phyloP scores from a whole-genome alignment of 1,140 invertebrate genomes.

The Hirudo medicinalis region DNA sequence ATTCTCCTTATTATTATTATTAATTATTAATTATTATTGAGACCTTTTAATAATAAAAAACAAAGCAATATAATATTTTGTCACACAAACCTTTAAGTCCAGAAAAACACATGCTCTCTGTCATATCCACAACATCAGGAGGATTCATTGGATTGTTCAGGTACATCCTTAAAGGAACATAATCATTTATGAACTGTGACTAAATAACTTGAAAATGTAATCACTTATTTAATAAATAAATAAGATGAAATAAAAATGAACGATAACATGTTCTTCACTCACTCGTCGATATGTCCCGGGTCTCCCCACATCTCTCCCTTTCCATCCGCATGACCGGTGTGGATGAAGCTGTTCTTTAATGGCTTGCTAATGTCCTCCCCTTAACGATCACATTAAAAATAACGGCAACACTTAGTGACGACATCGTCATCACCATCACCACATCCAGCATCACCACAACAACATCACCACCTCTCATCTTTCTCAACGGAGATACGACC shows the following conservation, averaged over 20 bases:
- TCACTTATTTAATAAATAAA: neutral
- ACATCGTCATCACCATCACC: neutral
- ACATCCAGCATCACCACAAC: neutral
- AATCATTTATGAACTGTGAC: neutral
- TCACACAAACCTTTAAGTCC: neutral
- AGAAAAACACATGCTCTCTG: constrained; percentile 29
- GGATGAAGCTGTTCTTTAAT: constrained; percentile 70
- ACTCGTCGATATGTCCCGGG: constrained; percentile 62
- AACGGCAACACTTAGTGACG: neutral
- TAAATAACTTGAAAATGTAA: too few relatives aligned
- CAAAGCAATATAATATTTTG: neutral
- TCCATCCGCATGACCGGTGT: constrained; percentile 51
- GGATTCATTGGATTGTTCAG: constrained; percentile 69
- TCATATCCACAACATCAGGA: constrained; percentile 52
- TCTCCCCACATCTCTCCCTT: constrained; percentile 66
- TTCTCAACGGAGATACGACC: constrained; percentile 52
- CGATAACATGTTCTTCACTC: constrained; percentile 23
- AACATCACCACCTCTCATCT: constrained; percentile 27
- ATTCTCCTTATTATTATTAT: neutral
- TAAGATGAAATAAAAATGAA: neutral
- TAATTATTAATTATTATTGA: neutral
- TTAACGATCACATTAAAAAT: constrained; percentile 17
- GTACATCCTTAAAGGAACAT: constrained; percentile 48
- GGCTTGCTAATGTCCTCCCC: constrained; percentile 38
- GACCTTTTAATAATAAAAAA: neutral